phyloP scores from a whole-genome alignment of 2,888 invertebrate genomes.

The Hyles lineata region DNA sequence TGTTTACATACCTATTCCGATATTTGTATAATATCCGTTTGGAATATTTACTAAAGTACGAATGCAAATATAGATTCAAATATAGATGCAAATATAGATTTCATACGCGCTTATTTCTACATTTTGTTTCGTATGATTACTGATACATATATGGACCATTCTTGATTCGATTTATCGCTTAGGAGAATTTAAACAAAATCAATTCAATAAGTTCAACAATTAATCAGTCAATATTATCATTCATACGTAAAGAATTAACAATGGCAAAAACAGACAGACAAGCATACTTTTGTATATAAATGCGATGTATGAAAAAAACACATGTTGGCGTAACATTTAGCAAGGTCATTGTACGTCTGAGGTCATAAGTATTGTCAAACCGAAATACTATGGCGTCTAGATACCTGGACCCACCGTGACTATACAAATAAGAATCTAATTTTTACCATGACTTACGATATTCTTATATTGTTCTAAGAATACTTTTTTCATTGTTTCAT shows the following conservation, averaged over 20 bases:
- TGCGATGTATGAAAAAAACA: not conserved
- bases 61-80: not conserved
- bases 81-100: not conserved
- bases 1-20: not conserved
- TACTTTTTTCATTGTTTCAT: not conserved
- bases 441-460: not conserved
- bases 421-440: not conserved
- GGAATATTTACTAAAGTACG: not conserved
- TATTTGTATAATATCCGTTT: conserved; percentile 1
- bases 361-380: not conserved
- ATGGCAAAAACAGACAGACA: no score
- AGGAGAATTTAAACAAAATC: no score
- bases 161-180: no score
- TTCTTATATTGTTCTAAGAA: not conserved
- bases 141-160: no score
- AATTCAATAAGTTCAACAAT: no score
- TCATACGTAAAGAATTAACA: no score
- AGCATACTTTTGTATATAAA: no score
- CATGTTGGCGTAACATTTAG: not conserved
- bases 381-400: not conserved
- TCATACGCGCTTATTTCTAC: not conserved
- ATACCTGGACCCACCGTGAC: not conserved
- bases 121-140: no score
- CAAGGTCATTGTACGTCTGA: conserved; percentile 6
- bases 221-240: no score